Evolutionary conservation across 2,797 vertebrate genomes (phyloP).

Genomic region (Peromyscus eremicus): DNA sequence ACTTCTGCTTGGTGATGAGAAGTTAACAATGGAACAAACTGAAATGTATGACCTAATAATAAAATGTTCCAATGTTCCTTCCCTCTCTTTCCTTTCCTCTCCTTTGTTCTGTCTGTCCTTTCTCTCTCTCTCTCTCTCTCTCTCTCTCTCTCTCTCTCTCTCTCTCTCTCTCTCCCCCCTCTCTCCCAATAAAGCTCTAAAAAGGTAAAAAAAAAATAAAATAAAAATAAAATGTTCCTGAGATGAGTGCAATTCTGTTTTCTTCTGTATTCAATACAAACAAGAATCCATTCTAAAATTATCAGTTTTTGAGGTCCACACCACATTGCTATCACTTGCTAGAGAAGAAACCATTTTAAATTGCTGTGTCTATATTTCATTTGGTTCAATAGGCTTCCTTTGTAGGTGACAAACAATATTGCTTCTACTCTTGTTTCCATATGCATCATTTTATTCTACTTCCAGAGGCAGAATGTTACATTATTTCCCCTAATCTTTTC

Average conservation of each 20-base stretch:
- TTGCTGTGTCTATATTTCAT: not conserved
- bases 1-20: not conserved
- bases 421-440: not conserved
- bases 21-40: not conserved
- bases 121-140: too few relatives aligned
- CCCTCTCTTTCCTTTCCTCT: too few relatives aligned
- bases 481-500: not conserved
- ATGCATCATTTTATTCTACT: not conserved
- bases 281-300: not conserved
- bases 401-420: not conserved
- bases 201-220: too few relatives aligned
- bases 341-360: not conserved
- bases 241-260: not conserved
- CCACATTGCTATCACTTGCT: not conserved
- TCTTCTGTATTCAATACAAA: not conserved
- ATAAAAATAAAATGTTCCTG: not conserved
- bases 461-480: not conserved
- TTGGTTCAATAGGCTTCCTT: not conserved
- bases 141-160: too few relatives aligned
- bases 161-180: too few relatives aligned
- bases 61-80: not conserved
- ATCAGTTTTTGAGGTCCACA: not conserved
- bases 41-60: not conserved
- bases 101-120: too few relatives aligned
- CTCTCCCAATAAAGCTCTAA: too few relatives aligned